phyloP scores from a whole-genome alignment of 2,888 invertebrate species.

The Leucophenga montana region DNA sequence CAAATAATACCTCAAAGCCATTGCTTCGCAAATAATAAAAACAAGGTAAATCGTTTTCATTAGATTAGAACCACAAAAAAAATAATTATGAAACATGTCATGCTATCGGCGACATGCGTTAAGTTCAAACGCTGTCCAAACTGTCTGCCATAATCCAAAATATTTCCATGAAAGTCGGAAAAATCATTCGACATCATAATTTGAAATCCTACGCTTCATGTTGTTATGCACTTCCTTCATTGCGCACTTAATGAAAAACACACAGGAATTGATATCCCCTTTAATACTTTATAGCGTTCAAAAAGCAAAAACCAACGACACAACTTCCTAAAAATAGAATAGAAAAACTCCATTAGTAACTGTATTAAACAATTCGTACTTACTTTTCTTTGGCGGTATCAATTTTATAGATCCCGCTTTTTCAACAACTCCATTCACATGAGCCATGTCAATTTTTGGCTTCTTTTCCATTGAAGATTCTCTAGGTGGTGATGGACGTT shows the following conservation, averaged over 20 bases:
- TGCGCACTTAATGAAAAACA: neutral
- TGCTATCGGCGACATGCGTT: no score
- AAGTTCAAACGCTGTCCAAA: no score
- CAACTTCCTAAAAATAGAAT: slow-evolving; percentile 37
- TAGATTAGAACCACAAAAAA: slow-evolving; percentile 11
- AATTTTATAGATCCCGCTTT: slow-evolving; percentile 88
- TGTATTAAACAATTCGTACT: slow-evolving; percentile 75
- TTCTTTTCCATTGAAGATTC: slow-evolving; percentile 83
- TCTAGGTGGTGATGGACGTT: slow-evolving; percentile 64
- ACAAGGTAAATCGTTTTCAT: slow-evolving; percentile 2
- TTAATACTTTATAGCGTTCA: no score
- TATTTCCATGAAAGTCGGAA: no score
- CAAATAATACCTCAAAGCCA: slow-evolving; percentile 1
- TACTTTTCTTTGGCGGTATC: slow-evolving; percentile 92
- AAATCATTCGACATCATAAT: no score
- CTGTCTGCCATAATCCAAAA: no score
- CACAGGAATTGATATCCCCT: neutral
- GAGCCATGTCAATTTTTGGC: slow-evolving; percentile 77
- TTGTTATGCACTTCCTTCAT: no score
- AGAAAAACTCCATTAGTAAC: slow-evolving; percentile 53
- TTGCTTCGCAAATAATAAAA: slow-evolving; percentile 31
- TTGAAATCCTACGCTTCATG: no score
- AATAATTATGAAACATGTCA: slow-evolving; percentile 33
- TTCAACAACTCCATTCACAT: slow-evolving; percentile 75
- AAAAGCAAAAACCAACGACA: slow-evolving; percentile 54